Conservation (phyloP, 2,113 vertebrate genomes). For the Laticauda laticaudata region DNA sequence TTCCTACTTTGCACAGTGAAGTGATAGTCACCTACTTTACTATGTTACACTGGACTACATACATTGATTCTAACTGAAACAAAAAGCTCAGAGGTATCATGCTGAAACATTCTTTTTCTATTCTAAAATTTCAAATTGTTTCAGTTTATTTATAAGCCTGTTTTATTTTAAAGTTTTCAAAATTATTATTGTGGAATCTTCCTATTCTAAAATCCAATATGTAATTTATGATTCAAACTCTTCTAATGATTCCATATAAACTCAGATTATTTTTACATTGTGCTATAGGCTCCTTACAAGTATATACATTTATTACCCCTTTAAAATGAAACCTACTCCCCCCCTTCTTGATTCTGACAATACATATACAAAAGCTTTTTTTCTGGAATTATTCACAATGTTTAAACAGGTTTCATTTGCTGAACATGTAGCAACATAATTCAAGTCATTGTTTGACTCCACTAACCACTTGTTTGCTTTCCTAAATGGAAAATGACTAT, state of each 20-base stretch:
- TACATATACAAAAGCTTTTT: conserved; percentile 3
- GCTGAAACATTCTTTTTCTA: not conserved
- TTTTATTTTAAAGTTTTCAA: not conserved
- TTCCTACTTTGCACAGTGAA: not conserved
- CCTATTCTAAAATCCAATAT: not conserved
- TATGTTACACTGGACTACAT: not conserved
- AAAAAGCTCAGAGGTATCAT: not conserved
- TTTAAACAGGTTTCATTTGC: conserved; percentile 26
- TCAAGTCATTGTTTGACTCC: conserved; percentile 32
- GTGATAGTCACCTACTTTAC: not conserved
- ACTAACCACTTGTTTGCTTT: conserved; percentile 46
- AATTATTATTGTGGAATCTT: not conserved
- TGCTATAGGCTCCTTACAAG: not conserved
- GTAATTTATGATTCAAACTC: not conserved
- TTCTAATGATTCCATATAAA: not conserved
- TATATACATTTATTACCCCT: not conserved
- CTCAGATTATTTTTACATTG: not conserved
- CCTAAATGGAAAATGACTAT: conserved; percentile 47
- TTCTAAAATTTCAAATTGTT: not conserved
- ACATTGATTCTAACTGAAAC: not conserved
- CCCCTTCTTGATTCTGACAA: not conserved
- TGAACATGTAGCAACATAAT: conserved; percentile 11
- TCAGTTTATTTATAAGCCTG: not conserved
- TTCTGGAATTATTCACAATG: not conserved
- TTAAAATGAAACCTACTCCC: not conserved